Conservation (phyloP, 2,888 invertebrate species). For the Diplolepis rosae region DNA sequence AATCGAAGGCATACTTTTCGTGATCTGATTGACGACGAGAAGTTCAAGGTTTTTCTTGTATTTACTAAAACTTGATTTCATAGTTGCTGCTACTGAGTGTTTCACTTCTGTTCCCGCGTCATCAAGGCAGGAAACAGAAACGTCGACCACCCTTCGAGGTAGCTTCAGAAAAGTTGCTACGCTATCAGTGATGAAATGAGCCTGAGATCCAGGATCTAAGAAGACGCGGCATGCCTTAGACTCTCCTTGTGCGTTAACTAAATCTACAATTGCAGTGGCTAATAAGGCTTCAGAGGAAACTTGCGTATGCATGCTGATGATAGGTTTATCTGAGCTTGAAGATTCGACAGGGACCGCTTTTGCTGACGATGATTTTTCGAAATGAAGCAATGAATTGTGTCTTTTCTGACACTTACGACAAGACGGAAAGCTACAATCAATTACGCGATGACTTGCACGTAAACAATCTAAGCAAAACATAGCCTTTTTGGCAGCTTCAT, state of each 20-base stretch:
- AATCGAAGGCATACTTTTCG: no score
- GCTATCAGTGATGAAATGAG: background rate
- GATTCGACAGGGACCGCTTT: no score
- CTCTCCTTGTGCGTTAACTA: background rate
- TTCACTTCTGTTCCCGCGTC: no score
- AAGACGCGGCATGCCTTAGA: background rate
- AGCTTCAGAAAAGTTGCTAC: background rate
- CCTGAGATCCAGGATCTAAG: background rate
- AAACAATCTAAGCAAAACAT: background rate
- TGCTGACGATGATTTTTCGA: background rate
- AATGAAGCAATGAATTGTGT: background rate
- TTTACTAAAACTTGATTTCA: no score
- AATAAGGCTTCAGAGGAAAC: background rate
- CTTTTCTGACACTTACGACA: background rate
- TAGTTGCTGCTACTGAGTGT: no score
- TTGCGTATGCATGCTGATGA: no score
- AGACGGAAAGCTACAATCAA: background rate
- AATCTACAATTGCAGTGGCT: background rate
- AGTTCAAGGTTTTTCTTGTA: no score
- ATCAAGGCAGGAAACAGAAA: background rate
- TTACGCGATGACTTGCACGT: background rate
- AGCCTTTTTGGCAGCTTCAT: background rate
- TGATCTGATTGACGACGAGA: no score
- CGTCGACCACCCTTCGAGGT: background rate
- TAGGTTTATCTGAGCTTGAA: no score